Evolutionary conservation across 2,113 vertebrate genomes (phyloP).

Genomic region (Crocuta crocuta): DNA sequence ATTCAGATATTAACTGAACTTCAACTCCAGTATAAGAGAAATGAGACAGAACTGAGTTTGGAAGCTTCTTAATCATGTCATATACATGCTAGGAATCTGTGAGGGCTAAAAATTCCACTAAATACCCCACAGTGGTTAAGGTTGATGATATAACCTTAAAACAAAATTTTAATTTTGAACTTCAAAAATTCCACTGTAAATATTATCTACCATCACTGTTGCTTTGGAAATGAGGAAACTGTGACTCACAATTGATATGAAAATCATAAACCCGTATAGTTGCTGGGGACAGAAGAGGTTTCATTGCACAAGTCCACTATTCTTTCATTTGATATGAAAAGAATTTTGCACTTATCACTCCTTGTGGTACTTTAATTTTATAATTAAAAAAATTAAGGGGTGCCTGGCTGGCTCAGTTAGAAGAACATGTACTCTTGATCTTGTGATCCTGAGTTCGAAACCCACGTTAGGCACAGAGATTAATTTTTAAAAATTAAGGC

Average conservation of each 20-base stretch:
- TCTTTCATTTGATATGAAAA: neutral
- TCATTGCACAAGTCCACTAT: neutral
- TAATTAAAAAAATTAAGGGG: neutral
- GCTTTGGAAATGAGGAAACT: neutral
- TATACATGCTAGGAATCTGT: neutral
- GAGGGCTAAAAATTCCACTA: neutral
- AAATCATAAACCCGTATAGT: neutral
- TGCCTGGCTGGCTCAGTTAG: neutral
- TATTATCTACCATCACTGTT: neutral
- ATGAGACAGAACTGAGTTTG: neutral
- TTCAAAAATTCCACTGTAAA: neutral
- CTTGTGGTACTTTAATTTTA: neutral
- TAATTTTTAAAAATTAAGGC: neutral
- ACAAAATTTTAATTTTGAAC: neutral
- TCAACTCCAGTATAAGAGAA: neutral
- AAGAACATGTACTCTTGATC: neutral
- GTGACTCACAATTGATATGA: neutral
- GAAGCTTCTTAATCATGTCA: neutral
- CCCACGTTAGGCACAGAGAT: neutral
- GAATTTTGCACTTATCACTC: neutral
- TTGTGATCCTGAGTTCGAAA: neutral
- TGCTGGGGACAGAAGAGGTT: neutral
- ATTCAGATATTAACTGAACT: constrained; percentile 8
- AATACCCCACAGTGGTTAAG: neutral
- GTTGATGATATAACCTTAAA: neutral